Conservation (phyloP, 2,888 invertebrate genomes). For the Dione vanillae region DNA sequence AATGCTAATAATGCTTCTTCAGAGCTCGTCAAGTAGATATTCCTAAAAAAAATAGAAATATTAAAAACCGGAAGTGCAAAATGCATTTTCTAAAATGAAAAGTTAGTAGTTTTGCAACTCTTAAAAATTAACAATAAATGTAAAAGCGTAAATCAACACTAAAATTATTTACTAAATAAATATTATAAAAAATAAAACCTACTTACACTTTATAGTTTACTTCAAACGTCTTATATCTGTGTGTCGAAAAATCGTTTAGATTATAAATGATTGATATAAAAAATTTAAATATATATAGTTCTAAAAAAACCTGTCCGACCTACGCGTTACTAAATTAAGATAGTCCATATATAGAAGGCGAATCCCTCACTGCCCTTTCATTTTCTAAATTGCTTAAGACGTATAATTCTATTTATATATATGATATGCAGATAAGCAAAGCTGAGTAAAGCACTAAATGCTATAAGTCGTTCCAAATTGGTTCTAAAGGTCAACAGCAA, state of each 20-base stretch:
- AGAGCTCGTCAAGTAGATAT: too few species aligned
- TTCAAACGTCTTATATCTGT: too few species aligned
- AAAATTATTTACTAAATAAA: constrained; percentile 10
- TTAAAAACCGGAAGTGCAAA: too few species aligned
- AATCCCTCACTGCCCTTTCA: not conserved
- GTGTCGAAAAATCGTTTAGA: too few species aligned
- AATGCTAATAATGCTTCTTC: too few species aligned
- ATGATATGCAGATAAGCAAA: not conserved
- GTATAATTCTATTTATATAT: not conserved
- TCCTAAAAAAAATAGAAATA: too few species aligned
- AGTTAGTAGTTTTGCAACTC: not conserved
- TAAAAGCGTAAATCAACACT: not conserved
- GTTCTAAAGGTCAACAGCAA: constrained; percentile 17
- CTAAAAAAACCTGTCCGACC: too few species aligned
- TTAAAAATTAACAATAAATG: not conserved
- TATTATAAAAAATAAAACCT: not conserved
- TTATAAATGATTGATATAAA: too few species aligned
- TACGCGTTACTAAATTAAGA: too few species aligned
- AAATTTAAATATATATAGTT: too few species aligned
- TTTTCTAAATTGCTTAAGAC: not conserved
- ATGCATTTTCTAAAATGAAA: not conserved
- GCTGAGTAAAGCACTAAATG: not conserved
- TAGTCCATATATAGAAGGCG: too few species aligned
- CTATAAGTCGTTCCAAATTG: constrained; percentile 12
- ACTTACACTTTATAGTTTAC: not conserved